These are phyloP conservation scores for Eublepharis macularius DNA, from an alignment of 2,113 vertebrate species.

Conservation along the genomic window DNA sequence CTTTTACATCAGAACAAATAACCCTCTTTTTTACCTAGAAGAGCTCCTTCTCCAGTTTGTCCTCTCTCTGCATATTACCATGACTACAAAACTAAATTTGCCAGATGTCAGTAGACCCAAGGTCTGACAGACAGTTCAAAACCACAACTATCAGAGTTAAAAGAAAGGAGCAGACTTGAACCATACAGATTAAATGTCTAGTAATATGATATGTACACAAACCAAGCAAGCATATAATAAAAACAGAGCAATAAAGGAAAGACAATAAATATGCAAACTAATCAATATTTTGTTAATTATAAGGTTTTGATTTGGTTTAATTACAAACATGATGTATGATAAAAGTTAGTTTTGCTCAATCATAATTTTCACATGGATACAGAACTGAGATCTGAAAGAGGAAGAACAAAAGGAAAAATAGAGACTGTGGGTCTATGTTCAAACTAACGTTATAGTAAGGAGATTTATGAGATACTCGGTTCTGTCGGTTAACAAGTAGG, in stretches of 20 bases:
- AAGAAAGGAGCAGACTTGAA: neutral
- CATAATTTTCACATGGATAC: neutral
- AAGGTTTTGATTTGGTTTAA: neutral
- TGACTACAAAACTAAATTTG: neutral
- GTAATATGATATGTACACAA: neutral
- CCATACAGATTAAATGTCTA: neutral
- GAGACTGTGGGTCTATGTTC: neutral
- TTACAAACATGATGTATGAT: constrained; percentile 16
- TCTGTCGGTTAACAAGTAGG: neutral
- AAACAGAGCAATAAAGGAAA: neutral
- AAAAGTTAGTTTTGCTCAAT: neutral
- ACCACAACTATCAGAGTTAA: neutral
- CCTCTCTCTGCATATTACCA: neutral
- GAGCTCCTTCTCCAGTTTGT: neutral
- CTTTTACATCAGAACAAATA: neutral
- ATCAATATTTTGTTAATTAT: neutral
- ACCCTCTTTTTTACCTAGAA: neutral
- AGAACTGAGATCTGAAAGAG: neutral
- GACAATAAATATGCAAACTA: neutral
- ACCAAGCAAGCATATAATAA: neutral
- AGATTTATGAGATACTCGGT: neutral
- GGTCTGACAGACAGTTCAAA: neutral
- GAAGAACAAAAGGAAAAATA: neutral
- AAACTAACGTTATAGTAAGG: neutral
- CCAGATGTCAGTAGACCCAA: neutral